Evolutionary conservation across 1,140 invertebrate species (phyloP).

Genomic region (Triops longicaudatus): DNA sequence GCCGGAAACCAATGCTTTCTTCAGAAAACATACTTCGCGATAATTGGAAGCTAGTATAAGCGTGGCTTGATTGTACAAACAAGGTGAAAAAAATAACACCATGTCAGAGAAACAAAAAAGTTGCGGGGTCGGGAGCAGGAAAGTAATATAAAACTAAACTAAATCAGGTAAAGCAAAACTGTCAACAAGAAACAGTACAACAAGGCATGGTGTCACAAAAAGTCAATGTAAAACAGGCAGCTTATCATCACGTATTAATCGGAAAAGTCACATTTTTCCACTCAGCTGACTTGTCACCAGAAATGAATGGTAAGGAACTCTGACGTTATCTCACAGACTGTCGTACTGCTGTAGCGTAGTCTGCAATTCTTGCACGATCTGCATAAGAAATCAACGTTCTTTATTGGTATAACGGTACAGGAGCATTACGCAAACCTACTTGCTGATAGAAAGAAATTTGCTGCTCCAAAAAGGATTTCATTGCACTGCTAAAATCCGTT

Average conservation of each 20-base stretch:
- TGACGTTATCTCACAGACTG: neutral
- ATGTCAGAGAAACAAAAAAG: neutral
- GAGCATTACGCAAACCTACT: conserved; percentile 34
- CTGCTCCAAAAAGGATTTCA: conserved; percentile 73
- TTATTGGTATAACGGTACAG: neutral
- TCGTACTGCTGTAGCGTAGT: conserved; percentile 18
- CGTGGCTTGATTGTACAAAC: neutral
- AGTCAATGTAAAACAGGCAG: neutral
- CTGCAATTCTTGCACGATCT: conserved; percentile 23
- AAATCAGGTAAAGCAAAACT: neutral
- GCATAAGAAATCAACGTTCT: neutral
- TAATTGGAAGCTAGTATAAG: neutral
- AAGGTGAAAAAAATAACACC: neutral
- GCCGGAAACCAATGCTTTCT: neutral
- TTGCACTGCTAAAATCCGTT: conserved; percentile 73
- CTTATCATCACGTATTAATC: neutral
- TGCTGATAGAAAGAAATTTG: conserved; percentile 89
- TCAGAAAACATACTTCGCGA: neutral
- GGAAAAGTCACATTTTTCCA: neutral
- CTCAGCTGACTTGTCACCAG: neutral
- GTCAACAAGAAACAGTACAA: neutral
- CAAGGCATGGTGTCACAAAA: neutral
- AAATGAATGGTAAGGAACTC: neutral
- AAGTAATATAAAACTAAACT: neutral
- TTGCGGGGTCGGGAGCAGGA: neutral